Evolutionary conservation across 2,888 invertebrate genomes (phyloP).

Genomic region (Embidobia sp.): DNA sequence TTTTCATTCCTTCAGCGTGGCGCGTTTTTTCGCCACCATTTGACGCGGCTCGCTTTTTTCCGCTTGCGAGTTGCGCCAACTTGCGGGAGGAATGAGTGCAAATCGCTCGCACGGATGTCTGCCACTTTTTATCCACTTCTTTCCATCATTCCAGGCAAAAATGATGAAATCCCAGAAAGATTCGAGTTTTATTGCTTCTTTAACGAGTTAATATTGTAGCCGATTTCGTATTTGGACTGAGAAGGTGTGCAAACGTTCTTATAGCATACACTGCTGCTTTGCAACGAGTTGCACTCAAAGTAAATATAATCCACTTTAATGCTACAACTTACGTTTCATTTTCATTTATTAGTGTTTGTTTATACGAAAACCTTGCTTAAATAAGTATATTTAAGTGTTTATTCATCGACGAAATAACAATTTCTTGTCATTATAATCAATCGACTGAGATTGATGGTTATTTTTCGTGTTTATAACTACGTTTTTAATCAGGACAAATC

Average conservation of each 20-base stretch:
- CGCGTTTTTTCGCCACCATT: conserved; percentile 32
- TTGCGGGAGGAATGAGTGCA: conserved; percentile 11
- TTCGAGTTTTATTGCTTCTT: conserved; percentile 37
- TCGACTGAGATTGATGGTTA: too few species aligned
- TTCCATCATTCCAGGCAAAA: conserved; percentile 17
- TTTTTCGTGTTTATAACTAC: too few species aligned
- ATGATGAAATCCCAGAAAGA: background rate
- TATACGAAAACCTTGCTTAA: too few species aligned
- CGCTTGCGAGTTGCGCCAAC: too few species aligned
- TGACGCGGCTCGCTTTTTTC: conserved; percentile 22
- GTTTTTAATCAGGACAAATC: too few species aligned
- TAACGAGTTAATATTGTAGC: conserved; percentile 26
- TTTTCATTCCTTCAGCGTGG: conserved; percentile 37
- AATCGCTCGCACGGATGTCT: conserved; percentile 28
- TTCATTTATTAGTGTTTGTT: too few species aligned
- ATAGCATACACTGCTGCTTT: background rate
- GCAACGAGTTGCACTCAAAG: too few species aligned
- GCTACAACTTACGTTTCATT: too few species aligned
- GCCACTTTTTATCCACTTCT: conserved; percentile 19
- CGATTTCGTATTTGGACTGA: background rate
- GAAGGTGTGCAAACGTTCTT: background rate
- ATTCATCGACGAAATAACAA: too few species aligned
- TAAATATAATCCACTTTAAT: too few species aligned
- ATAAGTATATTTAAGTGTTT: too few species aligned
- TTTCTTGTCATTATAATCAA: too few species aligned